Conservation (phyloP, 1,140 invertebrate species). For the Oreohelix idahoensis region DNA sequence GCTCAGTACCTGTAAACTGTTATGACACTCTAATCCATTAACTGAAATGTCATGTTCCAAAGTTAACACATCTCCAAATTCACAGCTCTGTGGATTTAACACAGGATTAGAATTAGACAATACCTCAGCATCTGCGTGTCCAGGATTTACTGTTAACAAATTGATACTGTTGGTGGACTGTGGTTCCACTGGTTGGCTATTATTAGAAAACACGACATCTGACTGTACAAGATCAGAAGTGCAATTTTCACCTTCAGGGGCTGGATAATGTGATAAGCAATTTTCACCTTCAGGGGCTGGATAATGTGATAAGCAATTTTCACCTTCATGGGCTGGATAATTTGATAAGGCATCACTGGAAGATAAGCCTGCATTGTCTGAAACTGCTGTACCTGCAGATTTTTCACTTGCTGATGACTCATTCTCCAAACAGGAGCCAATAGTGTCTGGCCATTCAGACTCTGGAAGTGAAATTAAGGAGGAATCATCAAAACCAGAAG, state of each 20-base stretch:
- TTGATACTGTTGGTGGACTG: not conserved
- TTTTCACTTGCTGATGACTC: not conserved
- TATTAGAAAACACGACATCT: not conserved
- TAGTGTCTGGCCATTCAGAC: not conserved
- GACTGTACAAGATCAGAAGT: not conserved
- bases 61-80: not conserved
- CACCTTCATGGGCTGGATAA: not conserved
- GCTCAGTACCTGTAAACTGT: not conserved
- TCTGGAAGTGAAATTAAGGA: not conserved
- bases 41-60: not conserved
- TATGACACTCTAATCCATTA: not conserved
- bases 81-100: not conserved
- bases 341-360: not conserved
- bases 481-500: not conserved
- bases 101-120: not conserved
- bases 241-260: not conserved
- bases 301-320: not conserved
- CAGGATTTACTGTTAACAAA: not conserved
- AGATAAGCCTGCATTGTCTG: not conserved
- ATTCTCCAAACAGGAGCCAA: not conserved
- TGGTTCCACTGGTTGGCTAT: not conserved
- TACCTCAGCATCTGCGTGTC: not conserved
- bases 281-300: not conserved
- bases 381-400: not conserved
- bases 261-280: not conserved